Evolutionary conservation across 2,113 vertebrate species (phyloP).

Genomic region (Nycticorax nycticorax): DNA sequence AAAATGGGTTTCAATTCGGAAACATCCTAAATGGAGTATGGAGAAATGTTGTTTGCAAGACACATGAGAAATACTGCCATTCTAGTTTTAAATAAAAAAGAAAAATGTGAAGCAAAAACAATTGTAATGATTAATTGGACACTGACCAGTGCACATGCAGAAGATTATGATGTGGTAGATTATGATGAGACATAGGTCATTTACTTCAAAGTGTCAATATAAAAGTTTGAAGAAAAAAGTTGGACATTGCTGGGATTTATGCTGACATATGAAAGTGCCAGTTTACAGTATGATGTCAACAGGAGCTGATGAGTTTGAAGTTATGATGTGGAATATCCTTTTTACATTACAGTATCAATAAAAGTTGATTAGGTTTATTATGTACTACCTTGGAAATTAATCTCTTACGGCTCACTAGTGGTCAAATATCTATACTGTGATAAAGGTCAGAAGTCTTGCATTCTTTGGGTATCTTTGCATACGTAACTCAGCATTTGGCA

Average conservation of each 20-base stretch:
- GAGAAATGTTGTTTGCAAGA: background rate
- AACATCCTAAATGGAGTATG: background rate
- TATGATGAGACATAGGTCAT: background rate
- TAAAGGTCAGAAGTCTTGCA: background rate
- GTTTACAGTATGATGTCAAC: background rate
- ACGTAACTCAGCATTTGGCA: background rate
- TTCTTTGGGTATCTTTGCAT: background rate
- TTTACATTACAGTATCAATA: background rate
- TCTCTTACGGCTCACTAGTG: background rate
- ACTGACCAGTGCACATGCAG: background rate
- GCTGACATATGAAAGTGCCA: background rate
- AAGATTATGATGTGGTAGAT: background rate
- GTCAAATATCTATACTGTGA: constrained; percentile 4
- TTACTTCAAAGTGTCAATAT: background rate
- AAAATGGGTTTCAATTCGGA: background rate
- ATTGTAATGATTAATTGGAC: background rate
- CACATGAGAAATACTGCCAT: background rate
- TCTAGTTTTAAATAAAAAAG: background rate
- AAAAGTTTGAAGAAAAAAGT: background rate
- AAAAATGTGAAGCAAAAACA: background rate
- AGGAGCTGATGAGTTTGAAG: background rate
- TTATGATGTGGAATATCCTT: constrained; percentile 16
- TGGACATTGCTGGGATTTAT: background rate
- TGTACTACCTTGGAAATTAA: background rate
- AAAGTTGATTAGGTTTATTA: constrained; percentile 33